Evolutionary conservation across 2,888 invertebrate genomes (phyloP).

Genomic region (Polydrusus cervinus): DNA sequence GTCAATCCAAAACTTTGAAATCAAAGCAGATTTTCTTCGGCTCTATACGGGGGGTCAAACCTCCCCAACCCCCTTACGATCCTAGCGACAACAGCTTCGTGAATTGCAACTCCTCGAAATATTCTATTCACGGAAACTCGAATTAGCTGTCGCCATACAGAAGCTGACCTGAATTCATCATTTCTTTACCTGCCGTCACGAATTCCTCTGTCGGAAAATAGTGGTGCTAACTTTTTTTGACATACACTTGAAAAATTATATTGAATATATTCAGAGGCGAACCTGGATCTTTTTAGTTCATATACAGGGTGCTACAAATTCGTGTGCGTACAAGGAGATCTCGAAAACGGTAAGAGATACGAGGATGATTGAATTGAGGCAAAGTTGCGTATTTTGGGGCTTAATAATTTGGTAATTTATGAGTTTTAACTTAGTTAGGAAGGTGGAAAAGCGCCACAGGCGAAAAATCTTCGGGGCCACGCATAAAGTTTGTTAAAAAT

Average conservation of each 20-base stretch:
- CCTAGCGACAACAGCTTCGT: constrained; percentile 29
- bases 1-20: constrained; percentile 37
- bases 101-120: constrained; percentile 49
- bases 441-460: no score
- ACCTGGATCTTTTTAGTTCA: no score
- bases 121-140: constrained; percentile 51
- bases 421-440: no score
- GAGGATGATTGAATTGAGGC: no score
- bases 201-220: constrained; percentile 54
- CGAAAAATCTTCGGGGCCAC: no score
- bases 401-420: no score
- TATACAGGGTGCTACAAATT: no score
- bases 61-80: constrained; percentile 20
- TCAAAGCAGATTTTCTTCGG: constrained; percentile 44
- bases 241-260: constrained; percentile 39
- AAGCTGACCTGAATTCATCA: constrained; percentile 60
- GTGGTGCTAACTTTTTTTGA: constrained; percentile 46
- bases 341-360: no score
- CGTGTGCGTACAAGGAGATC: no score
- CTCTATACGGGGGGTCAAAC: constrained; percentile 28
- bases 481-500: no score
- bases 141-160: constrained; percentile 56
- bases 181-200: constrained; percentile 51
- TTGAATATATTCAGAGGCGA: not conserved
- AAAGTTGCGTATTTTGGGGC: no score